Evolutionary conservation across 2,888 invertebrate species (phyloP), one percentile per base, ranked within the genome.

Genomic region (Peribatodes rhomboidaria): DNA sequence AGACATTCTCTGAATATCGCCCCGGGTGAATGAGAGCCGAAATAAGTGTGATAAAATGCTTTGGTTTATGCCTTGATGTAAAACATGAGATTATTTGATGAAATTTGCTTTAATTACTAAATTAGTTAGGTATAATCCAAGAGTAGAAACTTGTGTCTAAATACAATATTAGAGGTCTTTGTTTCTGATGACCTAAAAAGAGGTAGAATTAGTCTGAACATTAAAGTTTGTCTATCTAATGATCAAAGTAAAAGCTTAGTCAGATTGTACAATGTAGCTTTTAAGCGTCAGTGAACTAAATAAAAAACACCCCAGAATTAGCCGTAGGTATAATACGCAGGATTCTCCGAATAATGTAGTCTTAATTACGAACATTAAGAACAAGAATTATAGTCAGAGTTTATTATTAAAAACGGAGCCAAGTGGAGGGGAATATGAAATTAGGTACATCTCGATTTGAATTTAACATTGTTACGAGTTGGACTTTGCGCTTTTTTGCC

Each of bases 1-100:
- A 72, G 72, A 72, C 72, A 72, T 72, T 68, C 66, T 57, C 49
- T 7, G 67, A 70, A 65, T 65, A 42, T 61, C 55, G 54, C 50
- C 41, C 46, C 27, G 60, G 65, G 59, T 60, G 64, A 59, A 61
- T 60, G 53, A 56, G 56, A 56, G 53, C 46, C 41, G 57, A 42
- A 65, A 57, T 64, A 39, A 55, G 50, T 60, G 27, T 37, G 55
- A 49, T 49, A 33, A 55, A 61, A 63, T 47, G n/a, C 53, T 49
- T 57, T 52, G 63, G 42, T 64, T 47, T 59, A 49, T 49, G 22
- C 18, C 10, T 13, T 46, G 47, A 27, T 47, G 46, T 52, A 33
- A 41, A 61, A 33, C 41, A 35, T 54, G 31, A n/a, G 39, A 9
- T 54, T 55, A 41, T 7, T 61, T 37, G 35, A n/a, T 11, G 33